A percentile compares a stretch with the other conserved stretches of the same genome.
phyloP scores from a whole-genome alignment of 1,140 invertebrate species.

The Drosophila dunni region DNA sequence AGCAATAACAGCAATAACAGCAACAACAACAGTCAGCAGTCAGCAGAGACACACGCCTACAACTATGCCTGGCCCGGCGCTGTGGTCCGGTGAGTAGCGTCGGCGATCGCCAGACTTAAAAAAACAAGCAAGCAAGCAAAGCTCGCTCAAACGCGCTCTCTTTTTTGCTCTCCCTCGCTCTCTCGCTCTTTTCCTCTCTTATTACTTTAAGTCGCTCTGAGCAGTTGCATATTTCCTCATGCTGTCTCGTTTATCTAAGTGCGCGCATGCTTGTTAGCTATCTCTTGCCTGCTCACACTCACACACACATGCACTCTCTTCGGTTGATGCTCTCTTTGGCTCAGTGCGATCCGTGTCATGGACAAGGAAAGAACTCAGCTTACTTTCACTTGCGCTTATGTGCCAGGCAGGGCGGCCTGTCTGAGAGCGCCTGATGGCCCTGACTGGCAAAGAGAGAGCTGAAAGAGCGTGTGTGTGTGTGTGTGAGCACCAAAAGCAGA shows the following conservation, averaged over 20 bases:
- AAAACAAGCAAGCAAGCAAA: not conserved
- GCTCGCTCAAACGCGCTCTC: conserved; percentile 38
- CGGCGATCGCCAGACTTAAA: conserved; percentile 24
- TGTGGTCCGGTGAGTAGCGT: conserved; percentile 83
- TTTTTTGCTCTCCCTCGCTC: conserved; percentile 5
- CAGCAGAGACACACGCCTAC: conserved; percentile 57
- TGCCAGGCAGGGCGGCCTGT: conserved; percentile 19
- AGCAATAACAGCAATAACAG: conserved; percentile 38
- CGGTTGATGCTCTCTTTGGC: conserved; percentile 8
- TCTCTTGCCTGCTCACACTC: not conserved
- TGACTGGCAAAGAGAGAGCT: conserved; percentile 4
- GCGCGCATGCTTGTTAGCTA: conserved; percentile 23
- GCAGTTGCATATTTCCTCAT: conserved; percentile 52
- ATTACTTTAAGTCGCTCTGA: conserved; percentile 4
- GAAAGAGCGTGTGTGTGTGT: conserved; percentile 11
- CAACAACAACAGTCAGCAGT: conserved; percentile 44
- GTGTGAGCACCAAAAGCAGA: conserved; percentile 3
- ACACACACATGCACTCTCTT: not conserved
- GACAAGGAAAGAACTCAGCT: conserved; percentile 57
- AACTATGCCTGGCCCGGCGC: conserved; percentile 83
- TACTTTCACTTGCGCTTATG: conserved; percentile 52
- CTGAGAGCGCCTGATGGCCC: conserved; percentile 23
- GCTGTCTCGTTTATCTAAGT: conserved; percentile 27
- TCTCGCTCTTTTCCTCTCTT: conserved; percentile 9
- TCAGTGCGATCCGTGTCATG: conserved; percentile 46